phyloP scores from a whole-genome alignment of 2,113 vertebrate species.

The Alligator mississippiensis region DNA sequence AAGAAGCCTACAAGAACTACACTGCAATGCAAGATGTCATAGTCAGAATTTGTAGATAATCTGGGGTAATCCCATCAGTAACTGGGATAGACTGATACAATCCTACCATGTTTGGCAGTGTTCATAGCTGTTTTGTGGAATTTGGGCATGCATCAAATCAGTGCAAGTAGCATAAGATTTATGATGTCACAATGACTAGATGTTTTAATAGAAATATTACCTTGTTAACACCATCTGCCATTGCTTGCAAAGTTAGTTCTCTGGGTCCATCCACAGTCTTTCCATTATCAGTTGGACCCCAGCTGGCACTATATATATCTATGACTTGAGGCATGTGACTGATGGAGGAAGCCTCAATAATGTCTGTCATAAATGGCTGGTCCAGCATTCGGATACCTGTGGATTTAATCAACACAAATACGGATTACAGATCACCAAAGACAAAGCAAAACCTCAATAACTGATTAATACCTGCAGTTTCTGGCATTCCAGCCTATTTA shows the following conservation, averaged over 20 bases:
- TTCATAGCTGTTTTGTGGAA: not conserved
- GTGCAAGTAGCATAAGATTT: fast-evolving
- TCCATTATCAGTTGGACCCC: constrained; percentile 98
- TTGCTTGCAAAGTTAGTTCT: constrained; percentile 95
- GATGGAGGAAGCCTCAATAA: constrained; percentile 98
- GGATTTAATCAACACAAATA: not conserved
- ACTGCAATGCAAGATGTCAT: not conserved
- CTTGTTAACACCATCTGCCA: constrained; percentile 99
- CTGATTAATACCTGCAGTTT: not conserved
- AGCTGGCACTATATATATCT: constrained; percentile 98
- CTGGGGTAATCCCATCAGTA: not conserved
- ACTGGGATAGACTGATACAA: not conserved
- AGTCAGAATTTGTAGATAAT: not conserved
- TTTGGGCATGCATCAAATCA: not conserved
- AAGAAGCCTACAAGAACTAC: not conserved
- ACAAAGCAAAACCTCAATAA: not conserved
- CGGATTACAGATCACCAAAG: not conserved
- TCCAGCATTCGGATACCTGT: constrained; percentile 97
- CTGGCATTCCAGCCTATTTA: not conserved
- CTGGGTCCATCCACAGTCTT: constrained; percentile 99
- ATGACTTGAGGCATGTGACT: constrained; percentile 98
- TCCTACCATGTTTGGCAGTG: not conserved
- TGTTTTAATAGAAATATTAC: constrained; percentile 68
- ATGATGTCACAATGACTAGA: not conserved
- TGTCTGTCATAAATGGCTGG: constrained; percentile 99